Evolutionary conservation across 2,113 vertebrate species (phyloP), one percentile per base, ranked within the genome.

Genomic region (Solea solea): DNA sequence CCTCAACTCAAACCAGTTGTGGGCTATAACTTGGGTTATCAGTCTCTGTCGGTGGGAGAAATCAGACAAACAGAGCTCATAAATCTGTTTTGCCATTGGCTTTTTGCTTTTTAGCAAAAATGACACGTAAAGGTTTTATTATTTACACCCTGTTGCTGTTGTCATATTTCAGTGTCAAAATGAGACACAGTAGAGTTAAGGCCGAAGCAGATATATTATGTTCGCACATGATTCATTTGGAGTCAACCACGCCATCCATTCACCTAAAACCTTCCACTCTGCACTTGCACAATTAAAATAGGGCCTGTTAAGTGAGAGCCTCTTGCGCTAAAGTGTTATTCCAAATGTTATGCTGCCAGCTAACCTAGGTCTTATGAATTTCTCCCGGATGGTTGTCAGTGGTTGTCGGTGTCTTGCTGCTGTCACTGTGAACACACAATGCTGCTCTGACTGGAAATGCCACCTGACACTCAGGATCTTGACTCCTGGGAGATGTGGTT

Each of bases 391-490:
- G 45, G 45, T 49, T 49, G 25, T 1, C 60, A 62, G 27, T 49
- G 45, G 27, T 49, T 49, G 25, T 1, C 60, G 49, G 27, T 34
- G 25, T 48, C 45, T 11, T 44, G n/a, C 40, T 21, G 40, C 40
- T 44, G 11, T 8, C 5, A 44, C 57, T 44, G 40, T n/a, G 44
- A 59, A 16, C 12, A 21, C 8, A 46, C 59, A 46, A 46, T 14
- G 25, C 13, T 34, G 44, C 16, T 27, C 28, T 60, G 41, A 60
- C 45, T 60, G 58, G 58, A 45, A 41, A 25, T 2, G 25, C 16
- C 41, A 61, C 16, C 57, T 25, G 40, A 60, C 40, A 45, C 57
- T 45, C 42, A 45, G 41, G n/a, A 41, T 63, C 46, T n/a, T 50
- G 61, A 39, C 27, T 28, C 9, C 7, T 12, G 13, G 14, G 34